Base-by-base conservation (phyloP, 1,140 invertebrate genomes). In the Trinorchestia longiramus region DNA sequence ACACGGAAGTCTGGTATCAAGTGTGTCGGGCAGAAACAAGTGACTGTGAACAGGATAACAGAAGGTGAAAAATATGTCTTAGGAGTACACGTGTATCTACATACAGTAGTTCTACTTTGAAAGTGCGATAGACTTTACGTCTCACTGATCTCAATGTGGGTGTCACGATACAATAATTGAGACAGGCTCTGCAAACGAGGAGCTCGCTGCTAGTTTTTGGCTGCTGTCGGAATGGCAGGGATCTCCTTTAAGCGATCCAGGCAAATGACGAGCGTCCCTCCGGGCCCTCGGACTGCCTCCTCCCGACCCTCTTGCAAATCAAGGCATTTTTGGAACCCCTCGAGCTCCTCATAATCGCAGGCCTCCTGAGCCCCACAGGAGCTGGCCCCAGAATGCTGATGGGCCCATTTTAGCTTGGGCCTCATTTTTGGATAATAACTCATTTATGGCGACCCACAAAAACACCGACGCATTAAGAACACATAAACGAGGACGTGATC, bases 401-500 rank as follows among this genome's bases (percentile, higher is more conserved):
- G 44, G 43, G 92, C 92, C 43, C 92, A 94, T 94, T 94, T 94
- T 94, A 47, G 92, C 43, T 47, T 42, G 92, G 92, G 43, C 40
- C 92, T 94, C 92, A 94, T 94, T 94, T 94, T 94, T 94, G 92
- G 92, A 94, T 94, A 94, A 94, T 94, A 94, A 94, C 92, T 94
- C 92, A 94, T 94, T 94, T 94, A 94, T 47, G 92, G 44, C 92
- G 92, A 44, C 43, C 44, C 92, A 94, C 92, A 47, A 94, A 47
- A 94, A 44, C 44, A 47, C 92, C 92, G 92, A 94, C 88, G 92
- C 92, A 94, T 94, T 94, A 94, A 47, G 92, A 44, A 94, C 43
- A 43, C 92, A n/a, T 94, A 47, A 94, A 47, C 92, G 92, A 11
- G 88, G 88, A 90, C 88, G 88, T 90, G 88, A 90, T 90, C 28